Conservation (phyloP, 2,113 vertebrate genomes). For the Amazona vittata region DNA sequence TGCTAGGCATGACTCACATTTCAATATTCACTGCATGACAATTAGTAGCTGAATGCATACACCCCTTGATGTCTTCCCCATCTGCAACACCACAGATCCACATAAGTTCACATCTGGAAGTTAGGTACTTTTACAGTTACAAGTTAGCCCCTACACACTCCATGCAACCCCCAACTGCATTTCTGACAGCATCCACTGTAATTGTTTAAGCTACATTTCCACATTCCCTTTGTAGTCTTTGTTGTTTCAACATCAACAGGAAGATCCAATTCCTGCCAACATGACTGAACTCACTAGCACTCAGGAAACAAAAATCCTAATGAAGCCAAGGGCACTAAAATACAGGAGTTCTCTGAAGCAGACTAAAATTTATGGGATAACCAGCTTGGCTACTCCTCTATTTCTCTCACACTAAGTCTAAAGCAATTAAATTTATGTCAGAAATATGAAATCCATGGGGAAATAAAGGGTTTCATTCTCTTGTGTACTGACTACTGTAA, state of each 20-base stretch:
- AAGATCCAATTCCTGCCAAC: constrained; percentile 48
- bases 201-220: constrained; percentile 35
- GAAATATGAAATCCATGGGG: background rate
- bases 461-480: background rate
- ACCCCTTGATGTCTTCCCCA: background rate
- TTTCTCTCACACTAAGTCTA: background rate
- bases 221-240: constrained; percentile 37
- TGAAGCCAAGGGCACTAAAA: constrained; percentile 26
- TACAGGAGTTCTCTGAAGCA: background rate
- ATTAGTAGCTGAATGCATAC: background rate
- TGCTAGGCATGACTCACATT: background rate
- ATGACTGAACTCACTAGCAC: constrained; percentile 4
- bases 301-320: constrained; percentile 40
- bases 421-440: background rate
- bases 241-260: constrained; percentile 54
- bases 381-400: background rate
- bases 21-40: background rate
- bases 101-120: background rate
- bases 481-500: background rate
- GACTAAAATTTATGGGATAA: background rate
- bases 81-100: background rate
- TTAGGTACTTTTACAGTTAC: background rate
- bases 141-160: background rate
- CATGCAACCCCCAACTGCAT: background rate
- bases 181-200: constrained; percentile 19